phyloP scores from a whole-genome alignment of 2,797 vertebrate species.

The Monodelphis domestica region DNA sequence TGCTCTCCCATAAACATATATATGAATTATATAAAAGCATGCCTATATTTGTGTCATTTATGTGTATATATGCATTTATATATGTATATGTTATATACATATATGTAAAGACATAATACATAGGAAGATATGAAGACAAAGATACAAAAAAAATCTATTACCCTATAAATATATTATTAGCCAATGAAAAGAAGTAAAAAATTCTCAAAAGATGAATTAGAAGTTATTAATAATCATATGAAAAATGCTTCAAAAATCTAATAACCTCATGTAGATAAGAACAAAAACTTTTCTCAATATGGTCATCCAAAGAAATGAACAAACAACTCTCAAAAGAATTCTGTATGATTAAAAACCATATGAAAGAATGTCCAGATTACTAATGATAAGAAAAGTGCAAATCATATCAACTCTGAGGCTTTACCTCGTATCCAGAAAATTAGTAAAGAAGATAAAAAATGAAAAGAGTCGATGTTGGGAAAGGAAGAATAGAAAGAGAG shows the following conservation, averaged over 20 bases:
- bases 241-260: background rate
- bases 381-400: background rate
- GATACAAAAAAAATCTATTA: background rate
- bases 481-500: background rate
- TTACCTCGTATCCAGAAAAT: background rate
- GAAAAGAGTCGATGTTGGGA: background rate
- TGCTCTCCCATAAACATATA: background rate
- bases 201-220: background rate
- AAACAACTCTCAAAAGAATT: background rate
- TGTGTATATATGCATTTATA: background rate
- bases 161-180: background rate
- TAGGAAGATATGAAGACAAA: too few species aligned
- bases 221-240: background rate
- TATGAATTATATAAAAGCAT: background rate
- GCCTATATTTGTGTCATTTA: background rate
- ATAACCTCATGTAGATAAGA: background rate
- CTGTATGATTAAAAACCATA: background rate
- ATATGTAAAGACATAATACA: background rate
- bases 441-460: background rate
- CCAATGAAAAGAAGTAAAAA: background rate
- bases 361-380: background rate
- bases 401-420: background rate
- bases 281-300: background rate
- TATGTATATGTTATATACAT: background rate
- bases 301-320: background rate